Base-by-base conservation (phyloP, 2,888 invertebrate genomes). In the Melieria crassipennis region DNA sequence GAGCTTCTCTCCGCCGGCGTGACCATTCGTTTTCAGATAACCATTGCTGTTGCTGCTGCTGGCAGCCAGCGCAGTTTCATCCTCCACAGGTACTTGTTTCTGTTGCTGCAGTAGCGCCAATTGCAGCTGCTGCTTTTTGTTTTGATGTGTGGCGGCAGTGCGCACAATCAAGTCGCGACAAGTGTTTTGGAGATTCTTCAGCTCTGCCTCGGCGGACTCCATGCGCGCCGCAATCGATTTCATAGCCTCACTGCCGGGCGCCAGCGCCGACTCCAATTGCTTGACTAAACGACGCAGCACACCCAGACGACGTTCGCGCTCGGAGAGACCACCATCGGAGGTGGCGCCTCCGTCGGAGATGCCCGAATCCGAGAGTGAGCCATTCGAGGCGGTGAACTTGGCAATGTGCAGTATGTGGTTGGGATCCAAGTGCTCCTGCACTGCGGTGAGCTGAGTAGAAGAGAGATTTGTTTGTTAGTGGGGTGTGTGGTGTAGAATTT, bases 301-400 rank as follows among this genome's bases (percentile, higher is more conserved):
- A 4, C 91, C 90, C 68, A 93, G 85, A 30, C 92, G 88, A 58
- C 91, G 88, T 83, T 92, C 92, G 47, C 92, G 88, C 83, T 92
- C 92, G 3, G 87, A 87, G 4, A 87, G 73, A 69, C 92, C 92
- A 75, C 92, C 92, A 79, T 92, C 91, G 9, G 90, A 92, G 70
- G 92, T 92, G 79, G 92, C 90, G 78, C 92, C 92, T 78, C 92
- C 92, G 83, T 93, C 92, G 9, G 92, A 92, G 76, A 93, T 92
- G 64, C 92, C 92, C 74, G 92, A 92, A 85, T 92, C 92, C 2
- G 92, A 92, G 68, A 91, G 87, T 1, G 92, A 92, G 48, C 91
- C 91, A 79, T 86, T 87, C 7, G 87, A 87, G 65, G 87, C 85
- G 11, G 86, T 85, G 67, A 85, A 84, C 78, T 86, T 86, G 73